These are phyloP conservation scores for Acleris laterana DNA, from an alignment of 2,888 invertebrate species.

Conservation along the genomic window DNA sequence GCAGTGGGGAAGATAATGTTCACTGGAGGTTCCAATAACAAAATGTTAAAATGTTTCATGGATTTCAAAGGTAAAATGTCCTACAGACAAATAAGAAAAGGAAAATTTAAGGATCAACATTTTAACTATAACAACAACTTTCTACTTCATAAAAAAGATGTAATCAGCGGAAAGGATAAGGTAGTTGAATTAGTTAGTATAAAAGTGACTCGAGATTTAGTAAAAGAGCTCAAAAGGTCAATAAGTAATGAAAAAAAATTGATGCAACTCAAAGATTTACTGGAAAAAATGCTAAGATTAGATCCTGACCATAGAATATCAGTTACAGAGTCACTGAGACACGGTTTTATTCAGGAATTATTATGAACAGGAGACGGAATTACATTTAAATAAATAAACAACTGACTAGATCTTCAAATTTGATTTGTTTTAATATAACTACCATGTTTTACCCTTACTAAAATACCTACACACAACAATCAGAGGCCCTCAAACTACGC, in stretches of 20 bases:
- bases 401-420: too few species aligned
- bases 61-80: slow-evolving; percentile 99
- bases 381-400: slow-evolving; percentile 39
- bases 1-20: slow-evolving; percentile 99
- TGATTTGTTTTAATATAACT: too few species aligned
- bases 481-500: too few species aligned
- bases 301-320: slow-evolving; percentile 95
- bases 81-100: slow-evolving; percentile 95
- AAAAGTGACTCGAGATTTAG: slow-evolving; percentile 91
- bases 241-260: slow-evolving; percentile 94
- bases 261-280: slow-evolving; percentile 94
- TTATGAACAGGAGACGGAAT: slow-evolving; percentile 47
- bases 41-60: slow-evolving; percentile 99
- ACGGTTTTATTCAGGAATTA: slow-evolving; percentile 91
- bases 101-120: slow-evolving; percentile 97
- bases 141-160: slow-evolving; percentile 97
- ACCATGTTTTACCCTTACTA: too few species aligned
- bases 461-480: too few species aligned
- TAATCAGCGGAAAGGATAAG: slow-evolving; percentile 98
- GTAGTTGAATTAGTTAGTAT: slow-evolving; percentile 95
- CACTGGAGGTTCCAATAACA: slow-evolving; percentile 98
- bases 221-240: slow-evolving; percentile 93
- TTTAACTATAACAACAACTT: slow-evolving; percentile 98
- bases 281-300: slow-evolving; percentile 95
- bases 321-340: slow-evolving; percentile 94